A percentile compares a stretch with the other conserved stretches of the same genome.
Evolutionary conservation across 2,113 vertebrate species (phyloP).

Genomic region (Penelope pileata): DNA sequence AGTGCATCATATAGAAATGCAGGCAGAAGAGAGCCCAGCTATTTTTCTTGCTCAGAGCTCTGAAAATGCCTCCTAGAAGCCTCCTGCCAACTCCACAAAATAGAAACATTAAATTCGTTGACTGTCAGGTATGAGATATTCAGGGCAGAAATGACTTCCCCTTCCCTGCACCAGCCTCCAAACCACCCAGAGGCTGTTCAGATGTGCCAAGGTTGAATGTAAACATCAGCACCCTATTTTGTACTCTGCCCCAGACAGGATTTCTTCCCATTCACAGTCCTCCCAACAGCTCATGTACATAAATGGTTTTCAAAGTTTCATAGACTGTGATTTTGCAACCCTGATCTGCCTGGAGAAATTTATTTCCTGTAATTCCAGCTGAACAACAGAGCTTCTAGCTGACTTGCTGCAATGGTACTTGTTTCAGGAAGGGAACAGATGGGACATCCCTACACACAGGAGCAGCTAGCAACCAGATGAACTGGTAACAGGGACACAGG

Average conservation of each 20-base stretch:
- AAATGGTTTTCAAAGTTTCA: background rate
- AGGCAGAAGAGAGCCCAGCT: background rate
- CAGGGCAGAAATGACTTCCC: background rate
- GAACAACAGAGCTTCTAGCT: background rate
- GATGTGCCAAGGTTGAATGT: background rate
- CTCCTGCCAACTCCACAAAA: background rate
- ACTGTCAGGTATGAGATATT: background rate
- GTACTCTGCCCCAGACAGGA: background rate
- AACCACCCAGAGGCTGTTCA: background rate
- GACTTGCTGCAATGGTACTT: background rate
- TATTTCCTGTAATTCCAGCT: conserved; percentile 42
- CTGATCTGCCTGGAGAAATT: background rate
- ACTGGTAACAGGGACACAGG: background rate
- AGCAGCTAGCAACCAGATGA: background rate
- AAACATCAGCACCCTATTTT: background rate
- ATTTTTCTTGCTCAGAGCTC: background rate
- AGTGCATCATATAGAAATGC: background rate
- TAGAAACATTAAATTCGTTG: background rate
- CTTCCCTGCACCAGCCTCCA: background rate
- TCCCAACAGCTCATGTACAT: background rate
- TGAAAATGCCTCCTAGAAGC: background rate
- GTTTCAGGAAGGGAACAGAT: background rate
- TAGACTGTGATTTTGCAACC: background rate
- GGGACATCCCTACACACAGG: too few relatives aligned
- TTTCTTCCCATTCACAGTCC: background rate